A percentile compares a stretch with the other conserved stretches of the same genome.
Conservation (phyloP, 2,797 vertebrate genomes). For the Malurus splendens region DNA sequence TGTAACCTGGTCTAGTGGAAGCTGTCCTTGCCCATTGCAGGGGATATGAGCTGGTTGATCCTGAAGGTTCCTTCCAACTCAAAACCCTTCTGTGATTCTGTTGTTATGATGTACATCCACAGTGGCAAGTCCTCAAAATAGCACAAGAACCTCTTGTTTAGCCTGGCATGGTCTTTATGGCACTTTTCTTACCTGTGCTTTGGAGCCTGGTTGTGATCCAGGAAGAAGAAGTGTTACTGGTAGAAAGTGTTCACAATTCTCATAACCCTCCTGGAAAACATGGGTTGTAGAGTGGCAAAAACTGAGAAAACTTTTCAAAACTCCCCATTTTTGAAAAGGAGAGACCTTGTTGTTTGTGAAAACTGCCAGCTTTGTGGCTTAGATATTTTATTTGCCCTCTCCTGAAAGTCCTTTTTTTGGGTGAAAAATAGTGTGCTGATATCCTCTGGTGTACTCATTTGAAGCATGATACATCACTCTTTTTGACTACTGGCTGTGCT, state of each 20-base stretch:
- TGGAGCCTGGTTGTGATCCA: not conserved
- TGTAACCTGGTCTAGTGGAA: not conserved
- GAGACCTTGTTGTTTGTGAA: not conserved
- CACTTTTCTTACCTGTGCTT: not conserved
- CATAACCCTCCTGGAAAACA: not conserved
- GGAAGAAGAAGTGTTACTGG: not conserved
- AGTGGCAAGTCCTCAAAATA: not conserved
- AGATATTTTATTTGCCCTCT: not conserved
- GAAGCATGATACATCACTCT: not conserved
- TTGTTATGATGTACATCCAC: not conserved
- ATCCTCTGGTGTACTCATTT: not conserved
- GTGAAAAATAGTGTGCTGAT: not conserved
- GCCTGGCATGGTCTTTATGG: accelerated
- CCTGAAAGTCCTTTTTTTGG: not conserved
- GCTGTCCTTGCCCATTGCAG: not conserved
- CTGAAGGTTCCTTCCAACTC: not conserved
- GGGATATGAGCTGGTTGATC: not conserved
- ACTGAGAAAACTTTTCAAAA: not conserved
- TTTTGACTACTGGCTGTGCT: not conserved
- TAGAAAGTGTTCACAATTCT: not conserved
- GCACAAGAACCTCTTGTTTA: not conserved
- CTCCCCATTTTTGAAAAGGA: not conserved
- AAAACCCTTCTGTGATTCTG: not conserved
- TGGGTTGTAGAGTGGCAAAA: not conserved
- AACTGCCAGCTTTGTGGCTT: not conserved